These are phyloP conservation scores for Pheosia tremula DNA, from an alignment of 2,888 invertebrate species.

Conservation along the genomic window DNA sequence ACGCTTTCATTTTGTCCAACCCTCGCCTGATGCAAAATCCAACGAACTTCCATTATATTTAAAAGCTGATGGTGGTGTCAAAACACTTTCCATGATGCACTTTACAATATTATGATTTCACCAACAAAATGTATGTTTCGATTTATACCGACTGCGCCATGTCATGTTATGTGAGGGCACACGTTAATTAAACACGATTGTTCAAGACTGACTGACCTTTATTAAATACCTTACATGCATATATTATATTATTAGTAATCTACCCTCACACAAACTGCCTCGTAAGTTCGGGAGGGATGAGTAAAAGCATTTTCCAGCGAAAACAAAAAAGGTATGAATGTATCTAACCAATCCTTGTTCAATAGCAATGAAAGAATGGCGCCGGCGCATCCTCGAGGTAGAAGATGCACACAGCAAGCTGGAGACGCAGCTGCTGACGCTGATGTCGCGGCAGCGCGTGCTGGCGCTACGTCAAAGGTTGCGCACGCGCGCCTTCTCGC, in stretches of 20 bases:
- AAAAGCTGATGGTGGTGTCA: not conserved
- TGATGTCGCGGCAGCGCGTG: constrained; percentile 64
- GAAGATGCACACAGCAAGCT: constrained; percentile 31
- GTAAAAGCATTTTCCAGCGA: no score
- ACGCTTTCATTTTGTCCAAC: not conserved
- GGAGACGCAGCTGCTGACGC: constrained; percentile 48
- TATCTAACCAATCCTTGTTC: not conserved
- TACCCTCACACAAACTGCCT: no score
- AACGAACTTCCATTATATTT: not conserved
- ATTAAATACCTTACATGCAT: no score
- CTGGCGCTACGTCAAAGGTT: constrained; percentile 64
- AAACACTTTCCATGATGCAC: not conserved
- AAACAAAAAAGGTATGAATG: no score
- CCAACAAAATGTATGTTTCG: no score
- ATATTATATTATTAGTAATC: no score
- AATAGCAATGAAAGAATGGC: constrained; percentile 57
- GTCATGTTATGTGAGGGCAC: no score
- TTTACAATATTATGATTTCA: not conserved
- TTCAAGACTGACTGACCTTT: no score
- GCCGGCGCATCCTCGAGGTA: constrained; percentile 48
- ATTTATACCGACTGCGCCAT: no score
- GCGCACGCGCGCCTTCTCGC: constrained; percentile 58
- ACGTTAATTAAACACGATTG: no score
- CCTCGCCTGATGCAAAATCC: not conserved
- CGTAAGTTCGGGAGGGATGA: no score